A percentile compares a stretch with the other conserved stretches of the same genome.
Evolutionary conservation across 2,888 invertebrate genomes (phyloP).

Genomic region (Pimpla rufipes): DNA sequence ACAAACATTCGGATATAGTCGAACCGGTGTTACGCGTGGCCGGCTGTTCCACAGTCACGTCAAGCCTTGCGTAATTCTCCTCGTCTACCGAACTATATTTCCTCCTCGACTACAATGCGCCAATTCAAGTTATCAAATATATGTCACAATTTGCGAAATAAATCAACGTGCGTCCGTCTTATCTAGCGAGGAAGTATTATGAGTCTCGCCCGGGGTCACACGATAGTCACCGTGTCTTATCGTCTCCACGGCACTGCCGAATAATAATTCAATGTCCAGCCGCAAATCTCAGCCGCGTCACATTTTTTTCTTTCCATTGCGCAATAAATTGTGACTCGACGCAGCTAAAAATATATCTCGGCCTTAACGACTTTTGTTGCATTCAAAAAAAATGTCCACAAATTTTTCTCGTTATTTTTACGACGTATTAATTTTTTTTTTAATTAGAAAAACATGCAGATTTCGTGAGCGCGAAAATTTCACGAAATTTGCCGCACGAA

Average conservation of each 20-base stretch:
- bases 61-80: slow-evolving; percentile 19
- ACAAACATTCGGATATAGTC: slow-evolving; percentile 3
- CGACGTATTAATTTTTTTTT: too few relatives aligned
- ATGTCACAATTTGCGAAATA: background rate
- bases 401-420: too few relatives aligned
- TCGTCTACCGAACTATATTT: background rate
- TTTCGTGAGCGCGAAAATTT: too few relatives aligned
- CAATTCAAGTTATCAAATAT: background rate
- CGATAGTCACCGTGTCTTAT: slow-evolving; percentile 25
- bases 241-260: background rate
- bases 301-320: background rate
- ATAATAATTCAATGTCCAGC: background rate
- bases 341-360: background rate
- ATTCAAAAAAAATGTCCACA: too few relatives aligned
- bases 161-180: slow-evolving; percentile 1
- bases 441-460: too few relatives aligned
- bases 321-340: background rate
- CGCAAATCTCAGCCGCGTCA: background rate
- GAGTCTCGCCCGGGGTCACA: background rate
- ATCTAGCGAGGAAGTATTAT: slow-evolving; percentile 18
- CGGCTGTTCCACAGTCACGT: slow-evolving; percentile 8
- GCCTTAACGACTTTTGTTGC: background rate
- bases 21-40: slow-evolving; percentile 16
- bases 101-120: background rate
- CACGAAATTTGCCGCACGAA: too few relatives aligned